phyloP scores from a whole-genome alignment of 2,113 vertebrate species.

The Apteryx mantelli region DNA sequence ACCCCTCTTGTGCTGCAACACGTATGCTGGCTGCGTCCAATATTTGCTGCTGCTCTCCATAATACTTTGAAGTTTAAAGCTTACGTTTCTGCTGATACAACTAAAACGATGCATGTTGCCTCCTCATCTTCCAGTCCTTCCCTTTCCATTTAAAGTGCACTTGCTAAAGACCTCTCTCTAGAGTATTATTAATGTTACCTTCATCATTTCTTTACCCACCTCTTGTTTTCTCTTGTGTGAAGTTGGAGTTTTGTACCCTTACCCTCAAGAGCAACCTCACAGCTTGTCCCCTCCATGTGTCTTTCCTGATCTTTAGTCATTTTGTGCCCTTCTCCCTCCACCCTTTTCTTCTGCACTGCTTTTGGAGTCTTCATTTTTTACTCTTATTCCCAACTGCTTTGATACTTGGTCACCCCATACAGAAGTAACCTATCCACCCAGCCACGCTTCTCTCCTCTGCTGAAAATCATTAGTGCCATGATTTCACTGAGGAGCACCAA shows the following conservation, averaged over 20 bases:
- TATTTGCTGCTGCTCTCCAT: accelerated
- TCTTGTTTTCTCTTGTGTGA: neutral
- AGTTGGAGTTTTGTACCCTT: neutral
- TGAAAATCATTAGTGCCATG: neutral
- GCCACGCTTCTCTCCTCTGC: neutral
- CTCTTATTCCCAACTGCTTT: neutral
- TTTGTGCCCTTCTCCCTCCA: neutral
- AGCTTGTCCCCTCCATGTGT: too few relatives aligned
- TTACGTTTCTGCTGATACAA: neutral
- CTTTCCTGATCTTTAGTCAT: neutral
- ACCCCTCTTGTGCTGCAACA: neutral
- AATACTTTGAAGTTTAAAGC: neutral
- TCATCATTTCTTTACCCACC: neutral
- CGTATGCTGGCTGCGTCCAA: neutral
- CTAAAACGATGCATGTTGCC: neutral
- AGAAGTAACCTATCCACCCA: neutral
- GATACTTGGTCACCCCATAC: neutral
- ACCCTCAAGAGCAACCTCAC: neutral
- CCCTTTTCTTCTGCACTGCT: neutral
- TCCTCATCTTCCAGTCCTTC: neutral
- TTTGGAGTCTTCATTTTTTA: neutral
- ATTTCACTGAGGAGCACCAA: neutral
- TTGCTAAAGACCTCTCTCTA: neutral
- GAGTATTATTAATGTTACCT: neutral
- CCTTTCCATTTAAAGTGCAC: neutral